A percentile compares a stretch with the other conserved stretches of the same genome.
Evolutionary conservation across 2,888 invertebrate species (phyloP).

Genomic region (Coenonympha arcania): DNA sequence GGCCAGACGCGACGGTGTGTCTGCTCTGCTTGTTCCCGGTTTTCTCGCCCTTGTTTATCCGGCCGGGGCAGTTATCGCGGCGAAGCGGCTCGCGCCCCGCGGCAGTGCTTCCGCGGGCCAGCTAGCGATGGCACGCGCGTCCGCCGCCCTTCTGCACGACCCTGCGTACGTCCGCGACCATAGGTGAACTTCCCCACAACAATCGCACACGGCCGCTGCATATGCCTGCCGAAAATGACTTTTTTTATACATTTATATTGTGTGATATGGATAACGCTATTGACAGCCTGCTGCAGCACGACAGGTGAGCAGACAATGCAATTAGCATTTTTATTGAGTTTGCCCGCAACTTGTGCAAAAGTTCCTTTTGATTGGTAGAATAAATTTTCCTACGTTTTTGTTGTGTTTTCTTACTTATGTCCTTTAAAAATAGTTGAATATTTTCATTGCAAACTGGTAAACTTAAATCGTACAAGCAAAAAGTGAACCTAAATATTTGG

Average conservation of each 20-base stretch:
- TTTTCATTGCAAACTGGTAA: background rate
- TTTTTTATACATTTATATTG: conserved; percentile 71
- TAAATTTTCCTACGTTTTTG: background rate
- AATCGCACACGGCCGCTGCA: conserved; percentile 34
- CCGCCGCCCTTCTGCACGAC: conserved; percentile 38
- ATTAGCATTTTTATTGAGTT: conserved; percentile 64
- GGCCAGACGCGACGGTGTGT: conserved; percentile 72
- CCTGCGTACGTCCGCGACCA: conserved; percentile 44
- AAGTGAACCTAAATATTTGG: background rate
- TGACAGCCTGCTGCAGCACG: conserved; percentile 58
- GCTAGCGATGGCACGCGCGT: conserved; percentile 67
- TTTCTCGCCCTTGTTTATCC: conserved; percentile 71
- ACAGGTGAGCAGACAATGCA: conserved; percentile 63
- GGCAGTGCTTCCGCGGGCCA: conserved; percentile 42
- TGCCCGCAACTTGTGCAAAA: conserved; percentile 45
- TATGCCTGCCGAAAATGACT: conserved; percentile 62
- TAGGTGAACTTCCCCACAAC: conserved; percentile 50
- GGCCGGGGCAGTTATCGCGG: conserved; percentile 58
- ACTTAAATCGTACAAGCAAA: background rate
- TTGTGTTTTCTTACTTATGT: background rate
- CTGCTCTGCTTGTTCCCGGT: conserved; percentile 69
- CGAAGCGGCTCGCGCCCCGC: conserved; percentile 46
- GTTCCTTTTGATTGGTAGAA: conserved; percentile 34
- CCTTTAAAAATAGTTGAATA: too few species aligned
- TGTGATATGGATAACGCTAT: conserved; percentile 64